phyloP scores from a whole-genome alignment of 2,797 vertebrate species.

The Rhabdomys pumilio region DNA sequence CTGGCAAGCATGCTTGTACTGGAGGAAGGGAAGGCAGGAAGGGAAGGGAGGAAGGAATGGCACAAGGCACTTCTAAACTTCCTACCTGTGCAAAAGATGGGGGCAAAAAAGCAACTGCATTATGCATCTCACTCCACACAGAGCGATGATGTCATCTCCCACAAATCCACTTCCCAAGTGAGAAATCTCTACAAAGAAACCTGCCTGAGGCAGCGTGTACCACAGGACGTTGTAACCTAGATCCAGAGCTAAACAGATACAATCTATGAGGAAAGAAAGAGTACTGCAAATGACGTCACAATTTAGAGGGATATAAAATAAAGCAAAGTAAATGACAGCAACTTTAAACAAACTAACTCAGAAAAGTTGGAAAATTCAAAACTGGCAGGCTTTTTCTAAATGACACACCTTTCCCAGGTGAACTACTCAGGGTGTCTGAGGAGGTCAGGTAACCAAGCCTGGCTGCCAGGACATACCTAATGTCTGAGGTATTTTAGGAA shows the following conservation, averaged over 20 bases:
- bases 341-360: no score
- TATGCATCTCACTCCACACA: neutral
- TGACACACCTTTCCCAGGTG: neutral
- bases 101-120: neutral
- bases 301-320: no score
- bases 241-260: neutral
- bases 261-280: slow-evolving; percentile 8
- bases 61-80: neutral
- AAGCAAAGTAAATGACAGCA: no score
- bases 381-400: no score
- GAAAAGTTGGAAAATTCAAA: no score
- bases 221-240: neutral
- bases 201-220: neutral
- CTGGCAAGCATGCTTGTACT: neutral
- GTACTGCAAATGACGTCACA: no score
- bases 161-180: neutral
- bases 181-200: neutral
- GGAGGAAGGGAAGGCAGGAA: neutral
- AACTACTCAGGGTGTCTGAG: neutral
- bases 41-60: no score
- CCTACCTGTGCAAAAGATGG: neutral
- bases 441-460: neutral
- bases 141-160: neutral
- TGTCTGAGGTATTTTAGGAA: neutral
- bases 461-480: neutral